A percentile compares a stretch with the other conserved stretches of the same genome.
These are phyloP conservation scores for Leptinotarsa juncta DNA, from an alignment of 2,888 invertebrate genomes.

Conservation along the genomic window DNA sequence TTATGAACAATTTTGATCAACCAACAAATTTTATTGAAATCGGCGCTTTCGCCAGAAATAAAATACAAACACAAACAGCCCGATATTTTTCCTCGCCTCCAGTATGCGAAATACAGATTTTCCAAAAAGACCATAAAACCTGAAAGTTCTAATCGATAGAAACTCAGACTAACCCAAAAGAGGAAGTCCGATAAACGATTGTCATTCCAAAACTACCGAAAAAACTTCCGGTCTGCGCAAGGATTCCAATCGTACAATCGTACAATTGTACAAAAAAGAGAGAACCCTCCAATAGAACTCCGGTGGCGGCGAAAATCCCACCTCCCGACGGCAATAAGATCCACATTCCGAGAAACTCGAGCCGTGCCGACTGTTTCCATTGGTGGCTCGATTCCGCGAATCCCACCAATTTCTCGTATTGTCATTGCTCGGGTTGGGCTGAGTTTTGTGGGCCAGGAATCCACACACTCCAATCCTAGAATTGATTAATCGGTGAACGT, in stretches of 20 bases:
- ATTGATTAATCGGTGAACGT: conserved; percentile 22
- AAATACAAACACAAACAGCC: not conserved
- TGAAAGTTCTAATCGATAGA: not conserved
- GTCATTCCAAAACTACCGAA: conserved; percentile 27
- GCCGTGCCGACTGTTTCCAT: conserved; percentile 62
- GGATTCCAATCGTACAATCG: conserved; percentile 54
- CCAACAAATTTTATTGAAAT: too few relatives aligned
- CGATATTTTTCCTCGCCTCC: not conserved
- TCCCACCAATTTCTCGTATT: conserved; percentile 65
- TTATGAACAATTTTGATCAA: too few relatives aligned
- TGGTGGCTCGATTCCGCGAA: conserved; percentile 63
- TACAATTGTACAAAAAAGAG: conserved; percentile 60
- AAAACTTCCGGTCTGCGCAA: conserved; percentile 45
- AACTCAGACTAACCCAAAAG: not conserved
- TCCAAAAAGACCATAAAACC: too few relatives aligned
- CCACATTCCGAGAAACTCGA: conserved; percentile 65
- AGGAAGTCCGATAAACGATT: conserved; percentile 16
- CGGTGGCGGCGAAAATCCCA: conserved; percentile 58
- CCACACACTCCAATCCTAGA: conserved; percentile 63
- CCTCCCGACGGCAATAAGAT: conserved; percentile 63
- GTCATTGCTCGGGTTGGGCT: conserved; percentile 61
- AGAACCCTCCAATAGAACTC: conserved; percentile 59
- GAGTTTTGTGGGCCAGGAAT: conserved; percentile 53
- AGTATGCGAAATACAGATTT: not conserved
- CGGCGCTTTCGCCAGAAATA: too few relatives aligned